phyloP scores from a whole-genome alignment of 2,888 invertebrate genomes.

The Fissipunctia ypsillon region DNA sequence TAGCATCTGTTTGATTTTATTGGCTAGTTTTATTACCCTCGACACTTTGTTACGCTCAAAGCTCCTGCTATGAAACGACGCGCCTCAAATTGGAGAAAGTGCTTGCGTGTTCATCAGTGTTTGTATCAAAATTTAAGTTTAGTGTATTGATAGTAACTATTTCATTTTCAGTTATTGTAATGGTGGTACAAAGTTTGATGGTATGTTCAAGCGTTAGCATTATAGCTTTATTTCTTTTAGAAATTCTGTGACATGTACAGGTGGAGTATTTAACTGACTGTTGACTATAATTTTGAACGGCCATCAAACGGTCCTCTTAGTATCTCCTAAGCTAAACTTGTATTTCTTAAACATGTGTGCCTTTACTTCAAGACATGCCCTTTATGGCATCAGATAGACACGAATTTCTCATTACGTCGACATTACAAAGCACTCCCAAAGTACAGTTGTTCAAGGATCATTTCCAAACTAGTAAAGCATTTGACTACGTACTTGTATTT shows the following conservation, averaged over 20 bases:
- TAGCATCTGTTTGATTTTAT: slow-evolving; percentile 26
- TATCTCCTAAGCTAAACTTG: background rate
- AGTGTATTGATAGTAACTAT: slow-evolving; percentile 1
- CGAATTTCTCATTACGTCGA: slow-evolving; percentile 59
- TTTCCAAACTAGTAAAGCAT: slow-evolving; percentile 50
- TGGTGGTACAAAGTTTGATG: background rate
- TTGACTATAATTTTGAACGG: slow-evolving; percentile 9
- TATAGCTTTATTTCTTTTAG: background rate
- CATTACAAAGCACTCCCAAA: slow-evolving; percentile 53
- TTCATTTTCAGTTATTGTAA: background rate
- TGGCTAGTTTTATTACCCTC: slow-evolving; percentile 10
- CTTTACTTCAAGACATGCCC: slow-evolving; percentile 25
- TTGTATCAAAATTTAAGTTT: background rate
- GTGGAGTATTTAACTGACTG: background rate
- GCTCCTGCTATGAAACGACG: slow-evolving; percentile 3
- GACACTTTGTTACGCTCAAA: slow-evolving; percentile 8
- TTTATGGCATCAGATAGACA: slow-evolving; percentile 51
- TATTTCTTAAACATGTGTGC: slow-evolving; percentile 33
- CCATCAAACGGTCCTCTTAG: background rate
- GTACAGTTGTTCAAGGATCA: slow-evolving; percentile 54
- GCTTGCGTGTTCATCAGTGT: background rate
- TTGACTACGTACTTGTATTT: slow-evolving; percentile 31
- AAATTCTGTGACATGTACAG: background rate
- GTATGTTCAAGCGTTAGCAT: background rate
- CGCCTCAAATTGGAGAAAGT: slow-evolving; percentile 17